Base-by-base conservation (phyloP, 2,888 invertebrate genomes). In the Sesia bembeciformis region DNA sequence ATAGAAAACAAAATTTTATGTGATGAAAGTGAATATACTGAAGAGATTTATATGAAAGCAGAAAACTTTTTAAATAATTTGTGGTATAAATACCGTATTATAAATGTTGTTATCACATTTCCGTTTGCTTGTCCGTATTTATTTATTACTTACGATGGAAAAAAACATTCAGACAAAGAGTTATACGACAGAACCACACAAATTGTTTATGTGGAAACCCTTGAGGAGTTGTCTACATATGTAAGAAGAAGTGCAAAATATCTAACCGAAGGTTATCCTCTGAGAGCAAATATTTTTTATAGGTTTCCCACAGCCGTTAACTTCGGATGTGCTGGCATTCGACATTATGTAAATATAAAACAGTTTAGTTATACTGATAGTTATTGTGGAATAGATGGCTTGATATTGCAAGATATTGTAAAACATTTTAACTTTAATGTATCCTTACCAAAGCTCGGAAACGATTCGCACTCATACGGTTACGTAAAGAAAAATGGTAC, bases 231-330 rank as follows among this genome's bases (percentile, higher is more conserved):
- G 53, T 42, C 23, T 4, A 6, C 3, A 5, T 54, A 53, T 6
- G 54, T 70, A 50, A 54, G 39, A n/a, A 58, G 59, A 41, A 63
- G 58, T 39, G 57, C 57, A 23, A 43, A 53, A n/a, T 54, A 53
- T 3, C 61, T 79, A 4, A 62, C 71, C 4, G 54, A 62, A 41
- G 63, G 64, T 3, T 81, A 74, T 61, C 81, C 81, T 3, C 49
- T 81, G 3, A 62, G 62, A 40, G 68, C 64, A 2, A 70, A 63
- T 49, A 68, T 81, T 50, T 81, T 79, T 51, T 1, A 63, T 4
- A 67, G 79, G 62, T 71, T 74, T 56, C 80, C 81, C 1, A 81
- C 81, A 4, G 63, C 77, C 8, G 71, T 79, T 39, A 60, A 5
- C 7, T 50, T 61, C 5, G 40, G n/a, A 0, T 81, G 81, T 55